Conservation (phyloP, 2,113 vertebrate species). For the Solea solea region DNA sequence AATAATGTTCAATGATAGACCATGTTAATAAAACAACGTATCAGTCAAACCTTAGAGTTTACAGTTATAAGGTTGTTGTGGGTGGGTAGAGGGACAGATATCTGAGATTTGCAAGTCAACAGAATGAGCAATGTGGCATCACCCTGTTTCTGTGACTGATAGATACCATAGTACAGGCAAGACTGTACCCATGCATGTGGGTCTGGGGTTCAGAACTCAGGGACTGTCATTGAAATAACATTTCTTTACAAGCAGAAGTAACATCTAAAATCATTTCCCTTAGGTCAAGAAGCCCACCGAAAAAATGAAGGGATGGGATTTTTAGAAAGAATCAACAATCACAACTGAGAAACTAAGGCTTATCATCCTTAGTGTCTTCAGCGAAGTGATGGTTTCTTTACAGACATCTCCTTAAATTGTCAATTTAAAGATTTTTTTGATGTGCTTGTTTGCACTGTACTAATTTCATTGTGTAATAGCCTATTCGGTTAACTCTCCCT, state of each 20-base stretch:
- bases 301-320: slow-evolving; percentile 81
- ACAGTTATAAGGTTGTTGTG: slow-evolving; percentile 73
- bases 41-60: slow-evolving; percentile 74
- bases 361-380: slow-evolving; percentile 90
- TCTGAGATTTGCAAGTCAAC: slow-evolving; percentile 46
- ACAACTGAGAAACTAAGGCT: slow-evolving; percentile 85
- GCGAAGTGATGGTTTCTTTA: slow-evolving; percentile 88
- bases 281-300: slow-evolving; percentile 83
- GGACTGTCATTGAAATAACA: slow-evolving; percentile 82
- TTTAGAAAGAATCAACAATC: slow-evolving; percentile 71
- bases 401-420: slow-evolving; percentile 85
- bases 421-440: neutral
- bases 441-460: slow-evolving; percentile 1
- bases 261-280: slow-evolving; percentile 79
- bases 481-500: too few relatives aligned
- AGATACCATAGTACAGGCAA: neutral
- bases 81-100: slow-evolving; percentile 60
- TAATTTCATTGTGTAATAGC: neutral
- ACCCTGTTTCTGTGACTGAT: neutral
- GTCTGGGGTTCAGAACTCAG: neutral
- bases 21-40: slow-evolving; percentile 1
- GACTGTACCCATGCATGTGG: neutral
- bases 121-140: neutral
- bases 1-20: neutral
- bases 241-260: slow-evolving; percentile 87